These are phyloP conservation scores for Microtus pennsylvanicus DNA, from an alignment of 2,113 vertebrate species.

Conservation along the genomic window DNA sequence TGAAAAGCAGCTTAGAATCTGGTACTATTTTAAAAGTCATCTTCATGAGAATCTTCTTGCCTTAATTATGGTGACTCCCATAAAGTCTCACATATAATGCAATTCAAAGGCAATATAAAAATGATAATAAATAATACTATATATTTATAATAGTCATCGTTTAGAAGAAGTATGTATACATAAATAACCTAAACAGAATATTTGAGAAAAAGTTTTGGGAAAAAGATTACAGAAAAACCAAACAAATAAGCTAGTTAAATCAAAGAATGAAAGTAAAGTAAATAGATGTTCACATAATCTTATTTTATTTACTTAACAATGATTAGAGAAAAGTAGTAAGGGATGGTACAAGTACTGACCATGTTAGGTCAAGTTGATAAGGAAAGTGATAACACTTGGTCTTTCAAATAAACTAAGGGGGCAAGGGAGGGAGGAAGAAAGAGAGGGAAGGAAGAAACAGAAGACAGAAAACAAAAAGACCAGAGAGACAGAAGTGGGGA, in stretches of 20 bases:
- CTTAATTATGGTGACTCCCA: neutral
- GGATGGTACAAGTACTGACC: neutral
- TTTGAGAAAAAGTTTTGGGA: neutral
- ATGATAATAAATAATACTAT: neutral
- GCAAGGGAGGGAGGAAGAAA: too few relatives aligned
- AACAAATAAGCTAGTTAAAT: neutral
- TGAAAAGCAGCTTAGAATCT: slow-evolving; percentile 13
- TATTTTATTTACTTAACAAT: neutral
- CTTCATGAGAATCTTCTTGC: slow-evolving; percentile 42
- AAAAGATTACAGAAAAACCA: slow-evolving; percentile 22
- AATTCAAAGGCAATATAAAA: slow-evolving; percentile 34
- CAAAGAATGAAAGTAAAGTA: slow-evolving; percentile 51
- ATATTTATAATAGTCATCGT: slow-evolving; percentile 21
- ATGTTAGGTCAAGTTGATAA: neutral
- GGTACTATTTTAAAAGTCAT: slow-evolving; percentile 8
- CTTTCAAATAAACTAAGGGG: slow-evolving; percentile 6
- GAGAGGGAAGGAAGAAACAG: neutral
- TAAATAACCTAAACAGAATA: slow-evolving; percentile 3
- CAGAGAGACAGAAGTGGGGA: too few relatives aligned
- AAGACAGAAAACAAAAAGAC: neutral
- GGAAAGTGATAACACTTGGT: neutral
- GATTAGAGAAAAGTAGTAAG: too few relatives aligned
- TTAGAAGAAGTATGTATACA: neutral
- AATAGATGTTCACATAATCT: neutral
- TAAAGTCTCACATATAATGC: slow-evolving; percentile 7